Percentiles rank a stretch among this genome's conserved stretches.
Conservation (phyloP, 2,113 vertebrate species). For the Anser brachyrhynchus region DNA sequence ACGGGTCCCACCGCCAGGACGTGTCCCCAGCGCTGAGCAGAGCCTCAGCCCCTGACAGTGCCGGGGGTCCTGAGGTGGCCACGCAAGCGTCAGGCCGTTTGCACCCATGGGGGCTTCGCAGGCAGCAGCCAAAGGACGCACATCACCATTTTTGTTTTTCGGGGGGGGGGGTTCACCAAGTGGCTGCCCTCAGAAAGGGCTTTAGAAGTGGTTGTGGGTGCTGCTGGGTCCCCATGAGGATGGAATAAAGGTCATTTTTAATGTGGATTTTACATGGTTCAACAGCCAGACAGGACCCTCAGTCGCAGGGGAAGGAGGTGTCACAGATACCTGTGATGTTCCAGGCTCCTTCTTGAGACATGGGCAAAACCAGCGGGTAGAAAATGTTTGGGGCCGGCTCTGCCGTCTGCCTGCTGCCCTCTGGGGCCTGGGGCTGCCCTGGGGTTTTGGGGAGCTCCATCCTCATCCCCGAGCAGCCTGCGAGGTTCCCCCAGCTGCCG, state of each 20-base stretch:
- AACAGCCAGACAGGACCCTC: not conserved
- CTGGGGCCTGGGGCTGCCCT: not conserved
- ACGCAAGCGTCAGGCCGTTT: not conserved
- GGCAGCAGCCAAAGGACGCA: not conserved
- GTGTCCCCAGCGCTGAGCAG: fast-evolving
- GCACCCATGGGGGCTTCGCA: not conserved
- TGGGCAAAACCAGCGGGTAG: not conserved
- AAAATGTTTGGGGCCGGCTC: not conserved
- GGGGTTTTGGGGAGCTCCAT: not conserved
- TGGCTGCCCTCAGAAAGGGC: not conserved
- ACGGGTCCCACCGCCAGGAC: fast-evolving
- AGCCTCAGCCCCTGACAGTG: not conserved
- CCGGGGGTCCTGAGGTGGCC: not conserved
- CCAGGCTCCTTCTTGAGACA: not conserved
- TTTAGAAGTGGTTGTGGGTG: not conserved
- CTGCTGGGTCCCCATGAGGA: not conserved
- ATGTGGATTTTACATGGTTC: not conserved
- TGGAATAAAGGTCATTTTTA: not conserved
- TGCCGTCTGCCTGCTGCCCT: not conserved
- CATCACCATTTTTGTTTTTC: not conserved
- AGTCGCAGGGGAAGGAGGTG: not conserved
- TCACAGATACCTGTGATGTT: not conserved
- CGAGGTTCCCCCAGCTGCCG: not conserved
- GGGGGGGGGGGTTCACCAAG: not conserved
- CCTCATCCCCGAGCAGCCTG: not conserved